Percentiles rank a stretch among this genome's conserved stretches.
Evolutionary conservation across 2,113 vertebrate genomes (phyloP).

Genomic region (Catharus fuscescens): DNA sequence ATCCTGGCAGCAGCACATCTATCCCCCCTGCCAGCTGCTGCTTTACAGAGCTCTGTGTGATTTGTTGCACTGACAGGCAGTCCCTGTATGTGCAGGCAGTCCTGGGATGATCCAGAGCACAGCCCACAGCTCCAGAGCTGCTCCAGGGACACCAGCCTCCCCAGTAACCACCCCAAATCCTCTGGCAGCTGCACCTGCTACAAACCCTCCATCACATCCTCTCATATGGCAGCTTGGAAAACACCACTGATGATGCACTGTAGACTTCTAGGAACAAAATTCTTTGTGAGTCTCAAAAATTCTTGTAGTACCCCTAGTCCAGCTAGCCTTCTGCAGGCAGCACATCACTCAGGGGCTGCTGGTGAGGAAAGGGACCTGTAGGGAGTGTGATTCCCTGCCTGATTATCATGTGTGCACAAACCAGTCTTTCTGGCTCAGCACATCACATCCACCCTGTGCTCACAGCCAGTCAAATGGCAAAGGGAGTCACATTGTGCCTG

Average conservation of each 20-base stretch:
- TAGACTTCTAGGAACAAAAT: not conserved
- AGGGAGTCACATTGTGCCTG: not conserved
- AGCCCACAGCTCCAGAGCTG: not conserved
- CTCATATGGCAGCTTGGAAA: not conserved
- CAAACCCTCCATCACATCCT: not conserved
- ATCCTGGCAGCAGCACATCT: not conserved
- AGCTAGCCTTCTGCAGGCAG: not conserved
- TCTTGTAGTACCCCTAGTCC: not conserved
- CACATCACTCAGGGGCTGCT: fast-evolving
- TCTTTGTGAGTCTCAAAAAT: not conserved
- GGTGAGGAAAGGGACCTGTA: not conserved
- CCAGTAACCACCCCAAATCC: not conserved
- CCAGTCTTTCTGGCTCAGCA: slow-evolving; percentile 35
- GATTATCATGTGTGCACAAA: not conserved
- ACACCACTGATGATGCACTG: not conserved
- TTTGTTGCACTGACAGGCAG: not conserved
- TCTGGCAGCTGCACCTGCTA: fast-evolving
- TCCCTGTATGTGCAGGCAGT: not conserved
- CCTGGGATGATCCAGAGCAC: not conserved
- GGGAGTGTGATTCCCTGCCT: not conserved
- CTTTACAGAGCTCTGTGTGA: not conserved
- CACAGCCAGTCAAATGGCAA: not conserved
- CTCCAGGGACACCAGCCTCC: not conserved
- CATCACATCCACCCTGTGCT: not conserved
- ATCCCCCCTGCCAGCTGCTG: not conserved